Base-by-base conservation (phyloP, 2,888 invertebrate genomes). In the Pimpla rufipes region DNA sequence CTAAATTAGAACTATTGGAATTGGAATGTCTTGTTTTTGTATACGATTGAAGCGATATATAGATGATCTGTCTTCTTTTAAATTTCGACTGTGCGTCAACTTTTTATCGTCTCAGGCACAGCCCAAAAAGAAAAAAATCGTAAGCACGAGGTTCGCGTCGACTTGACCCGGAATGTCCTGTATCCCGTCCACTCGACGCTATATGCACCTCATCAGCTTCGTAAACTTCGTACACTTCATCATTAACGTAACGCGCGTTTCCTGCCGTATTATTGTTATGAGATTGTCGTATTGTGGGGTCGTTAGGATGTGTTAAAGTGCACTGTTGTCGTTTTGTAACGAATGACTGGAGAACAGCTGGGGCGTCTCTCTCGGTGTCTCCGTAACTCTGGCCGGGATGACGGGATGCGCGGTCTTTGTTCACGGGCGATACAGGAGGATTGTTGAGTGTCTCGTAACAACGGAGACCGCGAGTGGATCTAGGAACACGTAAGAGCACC, bases 381-480 rank as follows among this genome's bases (percentile, higher is more conserved):
- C 40, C 40, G 21, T 40, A 7, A 37, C 40, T 37, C 35, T 40
- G 6, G 18, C 62, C 16, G 62, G 40, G 40, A 37, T 18, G 29
- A 13, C 29, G 40, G 40, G 62, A 35, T 35, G 40, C 18, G 40
- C 11, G 11, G 62, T 18, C 62, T 64, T 64, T 64, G 62, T 64
- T 64, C 10, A 10, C 18, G 40, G 40, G n/a, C 40, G 11, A 35
- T n/a, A n/a, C n/a, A 35, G 57, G 57, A 59, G 57, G 37, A 62
- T 40, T 23, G 8, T 42, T 7, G 11, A 23, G 23, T 45, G 23
- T 45, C 66, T 42, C 66, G 66, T 23, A 45, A 66, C 45, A 23
- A 21, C 11, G 21, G 37, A 11, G 8, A 13, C 23, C 7, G n/a
- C 23, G 21, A 45, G 45, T 23, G 13, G 23, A 21, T 45, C 45